Evolutionary conservation across 2,888 invertebrate genomes (phyloP).

Genomic region (Sericinus montela): DNA sequence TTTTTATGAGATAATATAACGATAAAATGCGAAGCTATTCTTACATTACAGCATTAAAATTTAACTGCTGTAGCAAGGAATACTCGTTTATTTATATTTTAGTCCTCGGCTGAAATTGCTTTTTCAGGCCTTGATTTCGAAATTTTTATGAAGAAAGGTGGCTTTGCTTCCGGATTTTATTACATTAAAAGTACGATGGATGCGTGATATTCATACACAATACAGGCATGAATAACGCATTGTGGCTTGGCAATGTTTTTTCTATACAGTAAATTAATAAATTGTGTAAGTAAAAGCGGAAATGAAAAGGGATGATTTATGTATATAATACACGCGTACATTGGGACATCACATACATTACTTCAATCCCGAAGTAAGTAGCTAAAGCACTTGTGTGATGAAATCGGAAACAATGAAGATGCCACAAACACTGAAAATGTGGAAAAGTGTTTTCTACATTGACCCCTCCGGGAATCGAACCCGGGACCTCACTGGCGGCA

Average conservation of each 20-base stretch:
- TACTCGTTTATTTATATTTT: conserved; percentile 15
- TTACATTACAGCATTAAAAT: conserved; percentile 12
- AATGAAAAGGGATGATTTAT: no score
- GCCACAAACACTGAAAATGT: no score
- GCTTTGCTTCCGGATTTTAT: not conserved
- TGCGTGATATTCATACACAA: not conserved
- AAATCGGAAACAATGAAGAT: no score
- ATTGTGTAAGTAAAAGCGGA: no score
- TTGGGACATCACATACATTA: no score
- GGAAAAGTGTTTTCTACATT: no score
- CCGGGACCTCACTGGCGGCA: no score
- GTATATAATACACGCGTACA: no score
- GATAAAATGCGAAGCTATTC: conserved; percentile 9
- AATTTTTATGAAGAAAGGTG: not conserved
- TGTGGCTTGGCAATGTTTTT: not conserved
- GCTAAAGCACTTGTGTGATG: no score
- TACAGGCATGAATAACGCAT: not conserved
- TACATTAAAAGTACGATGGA: not conserved
- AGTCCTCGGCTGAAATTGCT: conserved; percentile 7
- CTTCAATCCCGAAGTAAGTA: no score
- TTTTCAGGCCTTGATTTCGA: not conserved
- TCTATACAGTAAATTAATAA: no score
- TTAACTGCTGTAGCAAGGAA: conserved; percentile 7
- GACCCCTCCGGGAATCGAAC: no score
- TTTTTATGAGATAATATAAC: conserved; percentile 5